These are phyloP conservation scores for Pseudocheirus occidentalis DNA, from an alignment of 2,797 vertebrate genomes.

Conservation along the genomic window DNA sequence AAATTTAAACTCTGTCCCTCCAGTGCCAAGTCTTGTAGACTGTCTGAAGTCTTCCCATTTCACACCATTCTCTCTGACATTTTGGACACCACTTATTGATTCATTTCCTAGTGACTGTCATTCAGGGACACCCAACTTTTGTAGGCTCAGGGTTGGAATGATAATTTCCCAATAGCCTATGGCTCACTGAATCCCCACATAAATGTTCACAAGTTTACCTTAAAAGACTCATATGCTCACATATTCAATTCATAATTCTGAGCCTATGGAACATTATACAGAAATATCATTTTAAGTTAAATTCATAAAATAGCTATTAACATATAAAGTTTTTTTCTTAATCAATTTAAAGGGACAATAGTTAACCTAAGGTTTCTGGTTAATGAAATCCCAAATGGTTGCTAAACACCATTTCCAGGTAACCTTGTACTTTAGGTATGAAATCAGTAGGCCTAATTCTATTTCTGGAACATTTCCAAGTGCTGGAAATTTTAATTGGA, in stretches of 20 bases:
- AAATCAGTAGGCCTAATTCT: conserved; percentile 48
- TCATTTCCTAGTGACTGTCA: conserved; percentile 60
- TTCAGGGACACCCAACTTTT: conserved; percentile 53
- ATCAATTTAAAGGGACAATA: not conserved
- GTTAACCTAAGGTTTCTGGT: not conserved
- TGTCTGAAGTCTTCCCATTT: conserved; percentile 20
- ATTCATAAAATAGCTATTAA: not conserved
- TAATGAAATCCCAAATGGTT: not conserved
- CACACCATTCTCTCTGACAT: conserved; percentile 53
- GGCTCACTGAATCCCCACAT: conserved; percentile 24
- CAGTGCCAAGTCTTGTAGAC: conserved; percentile 45
- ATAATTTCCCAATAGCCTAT: conserved; percentile 35
- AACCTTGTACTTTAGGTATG: not conserved
- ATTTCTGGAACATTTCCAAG: not conserved
- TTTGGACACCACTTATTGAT: conserved; percentile 58
- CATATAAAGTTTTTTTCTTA: not conserved
- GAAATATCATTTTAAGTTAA: conserved; percentile 38
- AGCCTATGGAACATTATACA: conserved; percentile 21
- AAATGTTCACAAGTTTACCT: conserved; percentile 41
- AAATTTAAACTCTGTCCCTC: conserved; percentile 61
- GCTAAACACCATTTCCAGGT: conserved; percentile 5
- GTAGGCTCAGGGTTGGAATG: conserved; percentile 24
- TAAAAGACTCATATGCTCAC: conserved; percentile 19
- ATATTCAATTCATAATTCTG: conserved; percentile 17
- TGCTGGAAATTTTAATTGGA: not conserved